phyloP scores from a whole-genome alignment of 2,888 invertebrate genomes.

The Lypha dubia region DNA sequence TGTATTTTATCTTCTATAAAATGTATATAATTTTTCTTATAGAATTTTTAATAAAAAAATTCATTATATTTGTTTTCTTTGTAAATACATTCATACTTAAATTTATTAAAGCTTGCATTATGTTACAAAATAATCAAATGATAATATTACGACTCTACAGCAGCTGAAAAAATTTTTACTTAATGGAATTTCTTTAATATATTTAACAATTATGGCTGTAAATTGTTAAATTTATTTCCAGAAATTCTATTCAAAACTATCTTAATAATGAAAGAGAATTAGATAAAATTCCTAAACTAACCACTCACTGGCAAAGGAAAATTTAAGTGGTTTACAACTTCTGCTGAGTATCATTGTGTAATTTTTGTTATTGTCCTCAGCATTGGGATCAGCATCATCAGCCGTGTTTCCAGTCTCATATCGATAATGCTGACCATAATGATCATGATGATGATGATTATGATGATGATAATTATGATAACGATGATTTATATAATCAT shows the following conservation, averaged over 20 bases:
- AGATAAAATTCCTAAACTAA: slow-evolving; percentile 77
- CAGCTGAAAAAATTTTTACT: slow-evolving; percentile 43
- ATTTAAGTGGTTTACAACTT: slow-evolving; percentile 81
- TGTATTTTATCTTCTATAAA: neutral
- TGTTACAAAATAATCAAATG: neutral
- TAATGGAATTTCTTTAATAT: neutral
- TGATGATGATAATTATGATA: slow-evolving; percentile 1
- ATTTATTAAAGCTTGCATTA: slow-evolving; percentile 12
- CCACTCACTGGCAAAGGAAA: slow-evolving; percentile 83
- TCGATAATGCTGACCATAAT: neutral
- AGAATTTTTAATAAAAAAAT: slow-evolving; percentile 10
- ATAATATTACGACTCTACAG: slow-evolving; percentile 43
- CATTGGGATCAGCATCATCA: slow-evolving; percentile 50
- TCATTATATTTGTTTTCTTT: neutral
- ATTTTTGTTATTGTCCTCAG: slow-evolving; percentile 82
- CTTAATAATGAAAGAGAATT: neutral
- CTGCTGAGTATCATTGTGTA: slow-evolving; percentile 80
- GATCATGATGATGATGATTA: slow-evolving; percentile 7
- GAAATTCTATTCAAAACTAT: slow-evolving; percentile 3
- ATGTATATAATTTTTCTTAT: neutral
- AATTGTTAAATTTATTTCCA: slow-evolving; percentile 31
- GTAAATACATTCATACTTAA: neutral
- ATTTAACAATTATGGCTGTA: slow-evolving; percentile 64
- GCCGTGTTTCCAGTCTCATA: slow-evolving; percentile 30
- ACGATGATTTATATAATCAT: slow-evolving; percentile 17